phyloP scores from a whole-genome alignment of 2,113 vertebrate species.

The Psilopogon haemacephalus region DNA sequence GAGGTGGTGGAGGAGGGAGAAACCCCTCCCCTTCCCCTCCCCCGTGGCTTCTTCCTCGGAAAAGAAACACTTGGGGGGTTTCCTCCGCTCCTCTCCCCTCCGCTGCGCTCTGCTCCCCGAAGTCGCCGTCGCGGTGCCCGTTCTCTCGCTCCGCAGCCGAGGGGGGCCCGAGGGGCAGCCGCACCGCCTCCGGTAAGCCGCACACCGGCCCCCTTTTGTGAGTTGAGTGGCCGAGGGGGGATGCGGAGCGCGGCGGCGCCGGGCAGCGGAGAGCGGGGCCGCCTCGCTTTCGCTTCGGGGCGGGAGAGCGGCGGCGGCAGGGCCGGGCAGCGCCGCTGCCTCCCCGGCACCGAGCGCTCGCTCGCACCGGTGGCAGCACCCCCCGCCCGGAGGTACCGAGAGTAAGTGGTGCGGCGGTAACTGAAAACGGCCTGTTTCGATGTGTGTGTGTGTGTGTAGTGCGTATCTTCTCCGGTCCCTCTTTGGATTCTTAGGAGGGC shows the following conservation, averaged over 20 bases:
- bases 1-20: slow-evolving; percentile 16
- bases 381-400: neutral
- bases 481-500: neutral
- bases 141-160: neutral
- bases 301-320: neutral
- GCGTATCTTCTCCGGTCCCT: neutral
- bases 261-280: neutral
- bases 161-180: neutral
- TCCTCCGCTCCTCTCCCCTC: neutral
- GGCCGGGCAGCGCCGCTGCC: neutral
- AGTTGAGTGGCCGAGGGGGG: neutral
- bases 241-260: neutral
- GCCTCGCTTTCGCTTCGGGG: neutral
- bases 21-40: slow-evolving; percentile 61
- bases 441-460: neutral
- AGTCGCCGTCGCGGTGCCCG: neutral
- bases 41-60: slow-evolving; percentile 43
- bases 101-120: neutral
- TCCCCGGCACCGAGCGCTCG: neutral
- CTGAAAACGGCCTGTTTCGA: neutral
- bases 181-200: neutral
- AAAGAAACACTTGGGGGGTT: slow-evolving; percentile 48
- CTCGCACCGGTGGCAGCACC: neutral
- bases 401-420: neutral
- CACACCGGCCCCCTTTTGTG: neutral